Evolutionary conservation across 2,888 invertebrate species (phyloP).

Genomic region (Cerceris ruficornis): DNA sequence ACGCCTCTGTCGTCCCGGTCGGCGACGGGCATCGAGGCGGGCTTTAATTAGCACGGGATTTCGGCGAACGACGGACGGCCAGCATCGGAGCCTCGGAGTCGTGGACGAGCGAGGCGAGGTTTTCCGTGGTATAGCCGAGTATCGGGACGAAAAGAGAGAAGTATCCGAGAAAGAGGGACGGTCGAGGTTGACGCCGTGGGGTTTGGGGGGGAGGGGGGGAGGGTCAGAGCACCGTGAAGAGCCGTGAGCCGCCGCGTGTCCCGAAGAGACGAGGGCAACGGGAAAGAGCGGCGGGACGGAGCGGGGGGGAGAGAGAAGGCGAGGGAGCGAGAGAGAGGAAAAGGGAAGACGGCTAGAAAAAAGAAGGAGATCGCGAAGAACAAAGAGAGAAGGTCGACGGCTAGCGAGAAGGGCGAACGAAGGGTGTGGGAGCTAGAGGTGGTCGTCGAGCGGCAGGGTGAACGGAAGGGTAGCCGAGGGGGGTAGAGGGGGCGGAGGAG

Average conservation of each 20-base stretch:
- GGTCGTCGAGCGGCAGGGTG: conserved; percentile 53
- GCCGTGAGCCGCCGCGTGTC: conserved; percentile 47
- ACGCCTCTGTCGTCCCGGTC: conserved; percentile 63
- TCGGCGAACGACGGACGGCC: conserved; percentile 67
- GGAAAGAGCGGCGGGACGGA: conserved; percentile 16
- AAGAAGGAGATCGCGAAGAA: conserved; percentile 32
- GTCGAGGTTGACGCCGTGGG: conserved; percentile 48
- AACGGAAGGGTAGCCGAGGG: conserved; percentile 11
- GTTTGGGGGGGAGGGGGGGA: conserved; percentile 31
- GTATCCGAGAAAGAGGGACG: conserved; percentile 25
- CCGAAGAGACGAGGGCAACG: conserved; percentile 44
- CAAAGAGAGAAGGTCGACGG: conserved; percentile 47
- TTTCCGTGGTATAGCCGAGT: conserved; percentile 46
- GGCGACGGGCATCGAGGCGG: conserved; percentile 72
- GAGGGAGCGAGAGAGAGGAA: background rate
- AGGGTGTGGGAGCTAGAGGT: conserved; percentile 47
- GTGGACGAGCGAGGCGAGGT: conserved; percentile 56
- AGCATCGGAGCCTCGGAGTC: conserved; percentile 47
- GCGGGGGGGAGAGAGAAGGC: conserved; percentile 4
- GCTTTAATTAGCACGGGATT: conserved; percentile 78
- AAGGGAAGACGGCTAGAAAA: background rate
- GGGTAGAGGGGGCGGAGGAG: conserved; percentile 61
- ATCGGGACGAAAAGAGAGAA: conserved; percentile 35
- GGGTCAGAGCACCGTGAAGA: conserved; percentile 40
- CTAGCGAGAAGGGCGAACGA: conserved; percentile 47